Evolutionary conservation across 1,140 invertebrate genomes (phyloP).

Genomic region (Penaeus japonicus): DNA sequence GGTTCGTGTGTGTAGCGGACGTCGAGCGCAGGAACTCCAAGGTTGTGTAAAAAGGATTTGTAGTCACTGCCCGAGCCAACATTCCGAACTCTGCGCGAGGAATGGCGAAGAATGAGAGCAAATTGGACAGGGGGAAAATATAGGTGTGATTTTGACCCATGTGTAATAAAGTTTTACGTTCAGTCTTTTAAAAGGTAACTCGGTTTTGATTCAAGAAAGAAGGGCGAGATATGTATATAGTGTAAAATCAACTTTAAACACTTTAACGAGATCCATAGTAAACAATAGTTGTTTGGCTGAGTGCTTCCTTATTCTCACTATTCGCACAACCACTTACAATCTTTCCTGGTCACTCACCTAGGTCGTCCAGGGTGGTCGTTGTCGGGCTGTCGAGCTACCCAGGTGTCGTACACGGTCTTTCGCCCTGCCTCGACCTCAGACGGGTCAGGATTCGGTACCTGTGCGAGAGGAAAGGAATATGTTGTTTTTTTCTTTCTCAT

Average conservation of each 20-base stretch:
- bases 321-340: no score
- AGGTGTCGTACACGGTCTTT: slow-evolving; percentile 57
- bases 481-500: no score
- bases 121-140: no score
- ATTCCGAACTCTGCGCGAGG: neutral
- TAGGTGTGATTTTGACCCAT: neutral
- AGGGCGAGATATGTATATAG: no score
- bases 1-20: slow-evolving; percentile 3
- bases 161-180: no score
- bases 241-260: no score
- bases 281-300: neutral
- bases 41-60: slow-evolving; percentile 7
- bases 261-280: no score
- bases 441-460: slow-evolving; percentile 54
- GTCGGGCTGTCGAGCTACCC: slow-evolving; percentile 1
- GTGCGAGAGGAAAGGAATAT: no score
- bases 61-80: slow-evolving; percentile 33
- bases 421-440: slow-evolving; percentile 41
- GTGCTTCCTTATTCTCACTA: no score
- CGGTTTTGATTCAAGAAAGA: no score
- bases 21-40: slow-evolving; percentile 24
- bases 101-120: no score
- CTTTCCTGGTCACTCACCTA: neutral
- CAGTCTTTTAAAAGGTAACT: no score
- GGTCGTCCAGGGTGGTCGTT: neutral